Base-by-base conservation (phyloP, 53 echinoderm and acorn worm genomes). In the Glandiceps talaboti region DNA sequence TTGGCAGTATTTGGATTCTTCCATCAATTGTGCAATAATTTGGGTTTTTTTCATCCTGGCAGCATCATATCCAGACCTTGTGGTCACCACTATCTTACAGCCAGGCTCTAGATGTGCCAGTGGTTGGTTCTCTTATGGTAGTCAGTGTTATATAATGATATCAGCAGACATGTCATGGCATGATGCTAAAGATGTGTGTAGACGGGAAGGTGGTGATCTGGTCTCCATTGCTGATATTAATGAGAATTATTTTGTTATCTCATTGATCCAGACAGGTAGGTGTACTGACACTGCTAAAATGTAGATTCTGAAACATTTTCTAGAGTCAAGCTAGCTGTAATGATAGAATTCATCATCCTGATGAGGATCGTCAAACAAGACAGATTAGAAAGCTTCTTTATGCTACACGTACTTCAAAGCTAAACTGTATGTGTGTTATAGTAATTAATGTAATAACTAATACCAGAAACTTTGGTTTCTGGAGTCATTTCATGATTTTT, bases 101-200 rank as follows among this genome's bases (percentile, higher is more conserved):
- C 91, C 94, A n/a, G 74, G 79, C 33, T 94, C 85, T 82, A 84
- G 91, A 29, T 92, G 94, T 79, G 86, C 85, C 6, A 29, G 30
- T 29, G 90, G 90, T 12, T 94, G 92, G 94, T 32, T 33, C 20
- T 76, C 84, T 25, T 91, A 91, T 31, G 94, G 89, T 0, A 84
- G 82, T 73, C 82, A 86, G 82, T 89, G 89, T 79, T 89, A 85
- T 84, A 83, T 83, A 6, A 30, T 86, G 32, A 83, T 87, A 80
- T 82, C 79, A 14, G 74, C 83, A 0, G 84, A 85, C 12, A 85
- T 87, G 0, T 81, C 87, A 29, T 91, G 89, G 86, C 14, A 80
- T 31, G 84, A 94, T 30, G 91, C 94, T 27, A 33, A 79, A 1
- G 77, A 75, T 28, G 81, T 85, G 75, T 91, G 91, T 75, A 76